Evolutionary conservation across 2,113 vertebrate genomes (phyloP).

Genomic region (Paracanthobrama guichenoti): DNA sequence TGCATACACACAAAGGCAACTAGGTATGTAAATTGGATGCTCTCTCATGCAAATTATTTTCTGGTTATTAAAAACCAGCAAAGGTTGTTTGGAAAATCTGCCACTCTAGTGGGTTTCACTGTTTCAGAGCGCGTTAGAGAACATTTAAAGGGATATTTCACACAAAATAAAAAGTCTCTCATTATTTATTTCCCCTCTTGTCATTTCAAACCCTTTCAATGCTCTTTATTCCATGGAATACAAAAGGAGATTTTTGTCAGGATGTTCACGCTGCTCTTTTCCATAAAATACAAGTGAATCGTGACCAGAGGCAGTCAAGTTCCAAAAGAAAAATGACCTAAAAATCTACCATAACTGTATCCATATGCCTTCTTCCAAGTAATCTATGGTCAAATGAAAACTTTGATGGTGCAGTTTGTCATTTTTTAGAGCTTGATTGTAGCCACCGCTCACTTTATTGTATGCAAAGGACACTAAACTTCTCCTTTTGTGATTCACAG

Average conservation of each 20-base stretch:
- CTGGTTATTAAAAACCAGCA: conserved; percentile 62
- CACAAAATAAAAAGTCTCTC: background rate
- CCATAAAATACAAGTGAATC: background rate
- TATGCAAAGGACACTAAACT: background rate
- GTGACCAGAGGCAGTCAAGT: background rate
- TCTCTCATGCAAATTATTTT: conserved; percentile 66
- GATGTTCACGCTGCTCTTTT: background rate
- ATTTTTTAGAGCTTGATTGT: background rate
- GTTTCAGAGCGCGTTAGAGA: conserved; percentile 49
- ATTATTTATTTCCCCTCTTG: background rate
- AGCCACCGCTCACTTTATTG: background rate
- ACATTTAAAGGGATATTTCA: conserved; percentile 30
- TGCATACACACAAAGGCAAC: conserved; percentile 26
- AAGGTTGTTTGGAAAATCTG: conserved; percentile 57
- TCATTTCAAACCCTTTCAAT: background rate
- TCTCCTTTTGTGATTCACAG: background rate
- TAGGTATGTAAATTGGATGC: conserved; percentile 61
- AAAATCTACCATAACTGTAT: background rate
- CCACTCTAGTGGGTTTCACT: conserved; percentile 60
- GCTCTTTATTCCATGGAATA: background rate
- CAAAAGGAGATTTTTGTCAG: background rate
- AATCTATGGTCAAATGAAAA: background rate
- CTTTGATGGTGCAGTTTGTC: background rate
- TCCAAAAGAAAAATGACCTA: background rate
- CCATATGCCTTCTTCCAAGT: background rate